Conservation (phyloP, 2,113 vertebrate species). For the Himantopus leucocephalus region DNA sequence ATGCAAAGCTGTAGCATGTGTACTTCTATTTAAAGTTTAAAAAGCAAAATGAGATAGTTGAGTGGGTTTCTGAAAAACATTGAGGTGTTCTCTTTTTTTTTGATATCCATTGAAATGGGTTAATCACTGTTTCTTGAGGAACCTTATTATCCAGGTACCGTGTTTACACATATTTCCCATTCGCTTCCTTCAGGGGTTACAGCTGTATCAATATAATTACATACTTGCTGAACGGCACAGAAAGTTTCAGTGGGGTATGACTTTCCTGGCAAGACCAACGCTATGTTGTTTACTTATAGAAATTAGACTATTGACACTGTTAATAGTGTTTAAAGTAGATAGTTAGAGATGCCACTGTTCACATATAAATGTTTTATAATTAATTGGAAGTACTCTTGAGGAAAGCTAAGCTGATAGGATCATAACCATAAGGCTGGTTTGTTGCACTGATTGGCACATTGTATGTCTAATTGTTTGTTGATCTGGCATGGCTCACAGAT, state of each 20-base stretch:
- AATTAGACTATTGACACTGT: conserved; percentile 25
- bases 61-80: neutral
- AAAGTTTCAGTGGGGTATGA: neutral
- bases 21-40: too few relatives aligned
- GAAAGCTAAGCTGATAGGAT: conserved; percentile 31
- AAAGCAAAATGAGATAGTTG: neutral
- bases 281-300: conserved; percentile 7
- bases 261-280: neutral
- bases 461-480: conserved; percentile 37
- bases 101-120: neutral
- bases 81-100: neutral
- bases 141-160: neutral
- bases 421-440: conserved; percentile 5
- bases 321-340: conserved; percentile 39
- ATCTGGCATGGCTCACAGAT: neutral
- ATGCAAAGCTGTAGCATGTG: neutral
- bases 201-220: neutral
- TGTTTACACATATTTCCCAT: neutral
- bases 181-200: neutral
- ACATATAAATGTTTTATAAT: conserved; percentile 6
- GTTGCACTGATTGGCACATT: conserved; percentile 16
- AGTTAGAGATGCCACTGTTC: neutral
- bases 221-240: neutral
- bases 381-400: conserved; percentile 41
- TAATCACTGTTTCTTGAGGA: neutral